A percentile compares a stretch with the other conserved stretches of the same genome.
Evolutionary conservation across 2,113 vertebrate species (phyloP).

Genomic region (Dasyornis broadbenti): DNA sequence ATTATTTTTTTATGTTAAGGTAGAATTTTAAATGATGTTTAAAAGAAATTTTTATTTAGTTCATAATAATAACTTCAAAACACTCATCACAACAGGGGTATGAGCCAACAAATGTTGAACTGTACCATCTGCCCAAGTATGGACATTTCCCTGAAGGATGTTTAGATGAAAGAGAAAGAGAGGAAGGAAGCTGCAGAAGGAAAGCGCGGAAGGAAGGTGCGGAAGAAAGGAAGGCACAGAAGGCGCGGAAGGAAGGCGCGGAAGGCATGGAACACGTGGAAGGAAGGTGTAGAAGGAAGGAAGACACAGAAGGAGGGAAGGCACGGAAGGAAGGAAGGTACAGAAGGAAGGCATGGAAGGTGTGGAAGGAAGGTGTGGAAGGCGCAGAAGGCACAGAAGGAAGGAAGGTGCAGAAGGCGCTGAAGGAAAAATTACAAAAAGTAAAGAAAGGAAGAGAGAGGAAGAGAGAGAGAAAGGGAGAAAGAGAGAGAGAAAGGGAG

Average conservation of each 20-base stretch:
- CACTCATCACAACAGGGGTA: rapidly evolving
- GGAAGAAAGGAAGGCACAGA: no score
- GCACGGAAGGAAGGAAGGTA: no score
- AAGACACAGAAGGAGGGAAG: neutral
- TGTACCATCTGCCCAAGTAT: neutral
- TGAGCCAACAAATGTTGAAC: neutral
- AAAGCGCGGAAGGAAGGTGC: neutral
- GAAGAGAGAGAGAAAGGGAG: rapidly evolving
- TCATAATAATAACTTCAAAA: neutral
- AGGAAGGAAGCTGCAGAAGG: no score
- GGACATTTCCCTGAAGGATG: neutral
- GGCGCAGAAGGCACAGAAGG: no score
- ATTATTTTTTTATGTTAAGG: neutral
- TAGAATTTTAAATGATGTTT: neutral
- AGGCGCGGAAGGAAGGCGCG: rapidly evolving
- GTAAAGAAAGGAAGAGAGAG: rapidly evolving
- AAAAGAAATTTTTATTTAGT: neutral
- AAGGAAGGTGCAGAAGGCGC: no score
- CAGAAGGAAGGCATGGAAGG: no score
- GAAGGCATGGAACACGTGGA: no score
- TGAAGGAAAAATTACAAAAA: no score
- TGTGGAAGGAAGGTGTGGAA: rapidly evolving
- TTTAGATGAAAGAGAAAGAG: neutral
- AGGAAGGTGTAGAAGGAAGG: neutral
- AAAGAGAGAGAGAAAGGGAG: rapidly evolving